Evolutionary conservation across 2,888 invertebrate species (phyloP).

Genomic region (Hypselothyrea guttata): DNA sequence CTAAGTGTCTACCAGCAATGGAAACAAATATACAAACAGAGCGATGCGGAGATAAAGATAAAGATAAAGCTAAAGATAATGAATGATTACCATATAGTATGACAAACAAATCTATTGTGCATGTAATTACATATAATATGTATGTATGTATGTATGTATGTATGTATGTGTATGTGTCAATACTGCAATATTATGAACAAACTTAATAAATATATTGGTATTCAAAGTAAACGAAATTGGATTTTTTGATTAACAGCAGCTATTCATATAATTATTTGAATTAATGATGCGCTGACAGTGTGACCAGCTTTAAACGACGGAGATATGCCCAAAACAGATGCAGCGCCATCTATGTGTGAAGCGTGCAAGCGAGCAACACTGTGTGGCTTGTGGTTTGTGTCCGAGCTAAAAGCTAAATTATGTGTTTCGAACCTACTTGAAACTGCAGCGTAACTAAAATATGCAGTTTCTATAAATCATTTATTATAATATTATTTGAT

Average conservation of each 20-base stretch:
- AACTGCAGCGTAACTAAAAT: too few species aligned
- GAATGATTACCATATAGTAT: constrained; percentile 21
- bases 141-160: constrained; percentile 34
- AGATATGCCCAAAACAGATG: too few species aligned
- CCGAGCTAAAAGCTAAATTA: neutral
- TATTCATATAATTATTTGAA: too few species aligned
- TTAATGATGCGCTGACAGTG: too few species aligned
- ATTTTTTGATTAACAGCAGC: too few species aligned
- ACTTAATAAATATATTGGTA: constrained; percentile 70
- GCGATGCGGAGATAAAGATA: constrained; percentile 6
- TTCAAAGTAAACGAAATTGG: constrained; percentile 42
- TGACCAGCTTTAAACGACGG: too few species aligned
- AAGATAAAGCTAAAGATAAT: constrained; percentile 4
- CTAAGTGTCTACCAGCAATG: constrained; percentile 76
- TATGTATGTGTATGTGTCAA: constrained; percentile 39
- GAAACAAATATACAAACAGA: constrained; percentile 48
- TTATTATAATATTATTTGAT: too few species aligned
- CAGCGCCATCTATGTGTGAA: constrained; percentile 17
- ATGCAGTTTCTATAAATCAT: too few species aligned
- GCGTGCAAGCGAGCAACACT: neutral
- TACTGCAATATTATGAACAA: constrained; percentile 49
- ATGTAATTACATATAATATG: constrained; percentile 36
- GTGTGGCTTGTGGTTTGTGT: neutral
- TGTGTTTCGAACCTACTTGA: too few species aligned
- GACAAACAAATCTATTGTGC: constrained; percentile 40